A percentile compares a stretch with the other conserved stretches of the same genome.
Conservation (phyloP, 2,113 vertebrate genomes). For the Emberiza fucata region DNA sequence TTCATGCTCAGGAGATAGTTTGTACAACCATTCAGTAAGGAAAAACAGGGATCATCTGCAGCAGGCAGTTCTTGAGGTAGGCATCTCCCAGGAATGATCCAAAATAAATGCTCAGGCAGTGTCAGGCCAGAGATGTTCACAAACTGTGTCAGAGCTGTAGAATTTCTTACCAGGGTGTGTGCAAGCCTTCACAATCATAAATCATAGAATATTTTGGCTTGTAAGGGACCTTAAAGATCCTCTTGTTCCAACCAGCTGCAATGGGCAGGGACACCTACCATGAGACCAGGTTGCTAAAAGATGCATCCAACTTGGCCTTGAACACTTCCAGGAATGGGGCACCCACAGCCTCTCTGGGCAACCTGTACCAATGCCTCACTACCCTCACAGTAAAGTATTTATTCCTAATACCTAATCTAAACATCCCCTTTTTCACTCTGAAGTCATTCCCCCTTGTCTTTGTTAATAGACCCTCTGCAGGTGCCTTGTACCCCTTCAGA, state of each 20-base stretch:
- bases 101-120: neutral
- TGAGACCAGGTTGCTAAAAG: neutral
- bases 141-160: neutral
- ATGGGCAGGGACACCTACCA: neutral
- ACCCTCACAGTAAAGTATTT: neutral
- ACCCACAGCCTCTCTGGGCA: neutral
- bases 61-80: neutral
- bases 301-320: neutral
- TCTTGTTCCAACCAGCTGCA: neutral
- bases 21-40: neutral
- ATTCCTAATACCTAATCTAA: neutral
- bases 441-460: neutral
- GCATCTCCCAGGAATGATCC: neutral
- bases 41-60: neutral
- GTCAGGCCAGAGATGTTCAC: neutral
- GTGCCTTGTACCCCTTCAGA: neutral
- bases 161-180: neutral
- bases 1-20: neutral
- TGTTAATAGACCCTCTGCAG: neutral
- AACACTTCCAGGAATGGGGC: neutral
- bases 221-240: neutral
- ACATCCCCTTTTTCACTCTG: neutral
- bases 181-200: neutral
- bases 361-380: neutral
- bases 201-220: neutral